Conservation (phyloP, 2,113 vertebrate species). For the Aythya baeri region DNA sequence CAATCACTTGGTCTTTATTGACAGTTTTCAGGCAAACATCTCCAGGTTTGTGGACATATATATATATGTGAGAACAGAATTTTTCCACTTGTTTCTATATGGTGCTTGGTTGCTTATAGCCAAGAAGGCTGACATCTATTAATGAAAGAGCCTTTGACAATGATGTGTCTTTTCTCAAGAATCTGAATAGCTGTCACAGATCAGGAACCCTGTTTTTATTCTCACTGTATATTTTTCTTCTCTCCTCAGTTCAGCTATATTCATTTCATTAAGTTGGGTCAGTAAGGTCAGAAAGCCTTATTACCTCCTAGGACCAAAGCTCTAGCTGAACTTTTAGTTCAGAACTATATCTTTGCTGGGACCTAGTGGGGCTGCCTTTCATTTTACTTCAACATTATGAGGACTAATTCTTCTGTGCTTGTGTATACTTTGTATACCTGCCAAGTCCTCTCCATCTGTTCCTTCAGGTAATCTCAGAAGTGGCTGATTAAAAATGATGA, state of each 20-base stretch:
- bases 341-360: constrained; percentile 18
- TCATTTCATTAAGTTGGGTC: constrained; percentile 37
- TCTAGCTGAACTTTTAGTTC: constrained; percentile 56
- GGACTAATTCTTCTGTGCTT: constrained; percentile 30
- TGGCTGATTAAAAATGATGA: constrained; percentile 68
- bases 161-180: neutral
- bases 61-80: neutral
- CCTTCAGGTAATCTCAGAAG: constrained; percentile 68
- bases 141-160: constrained; percentile 56
- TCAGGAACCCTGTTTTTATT: constrained; percentile 57
- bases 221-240: constrained; percentile 50
- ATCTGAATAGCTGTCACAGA: constrained; percentile 56
- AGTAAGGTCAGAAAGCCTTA: constrained; percentile 45
- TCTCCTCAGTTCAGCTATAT: constrained; percentile 31
- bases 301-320: constrained; percentile 59
- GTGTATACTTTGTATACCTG: constrained; percentile 57
- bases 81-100: neutral
- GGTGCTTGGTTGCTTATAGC: neutral
- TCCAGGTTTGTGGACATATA: neutral
- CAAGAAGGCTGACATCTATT: neutral
- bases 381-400: constrained; percentile 4
- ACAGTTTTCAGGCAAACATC: neutral
- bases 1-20: neutral
- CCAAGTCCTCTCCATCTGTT: constrained; percentile 56
- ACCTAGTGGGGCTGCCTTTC: constrained; percentile 12